Percentiles rank a stretch among this genome's conserved stretches.
Evolutionary conservation across 2,888 invertebrate genomes (phyloP).

Genomic region (Isotomurus palustris): DNA sequence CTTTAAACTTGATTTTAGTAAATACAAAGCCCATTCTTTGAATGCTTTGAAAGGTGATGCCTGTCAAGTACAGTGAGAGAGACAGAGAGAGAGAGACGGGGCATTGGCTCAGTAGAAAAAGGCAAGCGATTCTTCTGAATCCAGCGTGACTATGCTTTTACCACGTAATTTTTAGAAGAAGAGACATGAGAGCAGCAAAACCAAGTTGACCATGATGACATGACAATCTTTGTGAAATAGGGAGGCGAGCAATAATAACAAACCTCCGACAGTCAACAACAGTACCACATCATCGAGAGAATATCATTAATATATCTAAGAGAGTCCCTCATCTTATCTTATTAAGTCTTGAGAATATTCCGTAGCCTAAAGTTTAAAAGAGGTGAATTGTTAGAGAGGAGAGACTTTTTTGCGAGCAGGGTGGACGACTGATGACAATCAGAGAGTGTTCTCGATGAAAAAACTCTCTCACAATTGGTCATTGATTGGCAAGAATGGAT

Average conservation of each 20-base stretch:
- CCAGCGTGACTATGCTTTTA: background rate
- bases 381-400: background rate
- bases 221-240: constrained; percentile 9
- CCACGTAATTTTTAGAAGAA: background rate
- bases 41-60: too few relatives aligned
- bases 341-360: too few relatives aligned
- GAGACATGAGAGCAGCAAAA: background rate
- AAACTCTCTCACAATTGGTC: constrained; percentile 16
- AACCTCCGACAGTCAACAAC: too few relatives aligned
- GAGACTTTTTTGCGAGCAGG: background rate
- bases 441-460: constrained; percentile 15
- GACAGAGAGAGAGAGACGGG: too few relatives aligned
- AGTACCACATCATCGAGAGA: too few relatives aligned
- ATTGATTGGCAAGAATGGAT: constrained; percentile 13
- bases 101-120: too few relatives aligned
- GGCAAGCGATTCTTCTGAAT: too few relatives aligned
- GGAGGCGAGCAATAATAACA: background rate
- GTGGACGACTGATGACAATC: constrained; percentile 12
- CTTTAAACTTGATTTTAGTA: too few relatives aligned
- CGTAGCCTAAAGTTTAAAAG: background rate
- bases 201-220: constrained; percentile 13
- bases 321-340: too few relatives aligned
- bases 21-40: too few relatives aligned
- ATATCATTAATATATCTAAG: too few relatives aligned
- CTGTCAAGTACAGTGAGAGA: too few relatives aligned